A percentile compares a stretch with the other conserved stretches of the same genome.
phyloP scores from a whole-genome alignment of 2,888 invertebrate genomes.

The Plagiodera versicolora region DNA sequence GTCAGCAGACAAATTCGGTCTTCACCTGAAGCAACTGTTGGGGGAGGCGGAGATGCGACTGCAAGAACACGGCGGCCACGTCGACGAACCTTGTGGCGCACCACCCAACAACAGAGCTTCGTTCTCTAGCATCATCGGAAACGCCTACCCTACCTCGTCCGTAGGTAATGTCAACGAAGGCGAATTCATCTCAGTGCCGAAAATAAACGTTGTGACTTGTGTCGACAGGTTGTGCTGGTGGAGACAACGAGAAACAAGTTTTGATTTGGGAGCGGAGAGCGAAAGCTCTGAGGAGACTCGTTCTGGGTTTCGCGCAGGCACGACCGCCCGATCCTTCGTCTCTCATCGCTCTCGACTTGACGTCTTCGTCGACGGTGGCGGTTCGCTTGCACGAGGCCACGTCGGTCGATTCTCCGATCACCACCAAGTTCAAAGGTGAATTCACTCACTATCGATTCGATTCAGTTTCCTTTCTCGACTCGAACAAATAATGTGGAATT shows the following conservation, averaged over 20 bases:
- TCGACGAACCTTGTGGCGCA: constrained; percentile 54
- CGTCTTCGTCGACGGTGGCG: constrained; percentile 70
- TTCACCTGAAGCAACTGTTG: constrained; percentile 74
- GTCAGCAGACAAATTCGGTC: constrained; percentile 72
- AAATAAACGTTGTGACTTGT: no score
- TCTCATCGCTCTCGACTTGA: constrained; percentile 77
- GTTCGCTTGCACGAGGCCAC: constrained; percentile 71
- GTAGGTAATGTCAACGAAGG: constrained; percentile 35
- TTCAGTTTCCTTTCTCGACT: no score
- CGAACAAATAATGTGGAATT: no score
- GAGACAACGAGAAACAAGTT: constrained; percentile 79
- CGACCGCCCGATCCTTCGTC: constrained; percentile 80
- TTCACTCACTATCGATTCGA: no score
- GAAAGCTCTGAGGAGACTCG: constrained; percentile 73
- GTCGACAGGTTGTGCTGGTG: constrained; percentile 72
- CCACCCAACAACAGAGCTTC: constrained; percentile 58
- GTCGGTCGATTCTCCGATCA: constrained; percentile 72
- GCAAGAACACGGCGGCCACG: constrained; percentile 70
- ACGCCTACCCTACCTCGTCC: constrained; percentile 50
- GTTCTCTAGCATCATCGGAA: constrained; percentile 62
- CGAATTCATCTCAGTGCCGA: no score
- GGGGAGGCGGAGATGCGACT: constrained; percentile 83
- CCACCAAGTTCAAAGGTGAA: constrained; percentile 91
- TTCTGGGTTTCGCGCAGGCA: constrained; percentile 85
- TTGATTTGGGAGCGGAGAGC: constrained; percentile 86